phyloP scores from a whole-genome alignment of 2,888 invertebrate genomes.

The Dicycla oo region DNA sequence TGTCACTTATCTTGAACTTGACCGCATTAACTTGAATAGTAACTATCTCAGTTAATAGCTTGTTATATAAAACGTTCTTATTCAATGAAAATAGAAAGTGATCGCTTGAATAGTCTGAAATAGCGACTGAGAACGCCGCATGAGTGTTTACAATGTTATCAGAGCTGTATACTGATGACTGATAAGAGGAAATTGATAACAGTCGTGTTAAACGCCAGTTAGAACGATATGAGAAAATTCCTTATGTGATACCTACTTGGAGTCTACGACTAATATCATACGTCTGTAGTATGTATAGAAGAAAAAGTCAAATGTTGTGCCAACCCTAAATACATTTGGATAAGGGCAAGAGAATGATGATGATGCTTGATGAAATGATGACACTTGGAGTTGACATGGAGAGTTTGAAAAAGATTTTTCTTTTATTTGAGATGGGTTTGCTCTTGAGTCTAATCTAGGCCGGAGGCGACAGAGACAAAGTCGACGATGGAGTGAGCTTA shows the following conservation, averaged over 20 bases:
- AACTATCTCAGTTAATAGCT: background rate
- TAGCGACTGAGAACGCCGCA: slow-evolving; percentile 36
- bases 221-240: slow-evolving; percentile 8
- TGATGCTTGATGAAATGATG: no score
- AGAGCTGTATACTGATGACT: slow-evolving; percentile 68
- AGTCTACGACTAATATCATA: background rate
- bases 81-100: slow-evolving; percentile 43
- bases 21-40: slow-evolving; percentile 7
- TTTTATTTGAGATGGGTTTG: no score
- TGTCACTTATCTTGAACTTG: slow-evolving; percentile 49
- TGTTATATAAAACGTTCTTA: background rate
- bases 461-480: no score
- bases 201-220: slow-evolving; percentile 4
- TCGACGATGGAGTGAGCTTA: no score
- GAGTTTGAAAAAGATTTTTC: background rate
- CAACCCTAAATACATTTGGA: background rate
- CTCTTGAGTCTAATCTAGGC: no score
- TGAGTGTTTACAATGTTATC: slow-evolving; percentile 83
- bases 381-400: background rate
- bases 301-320: background rate
- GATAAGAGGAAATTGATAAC: slow-evolving; percentile 70
- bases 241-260: background rate
- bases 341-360: background rate
- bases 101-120: slow-evolving; percentile 49
- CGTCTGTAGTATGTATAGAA: background rate